Percentiles rank a stretch among this genome's conserved stretches.
These are phyloP conservation scores for Limnephilus auricula DNA, from an alignment of 2,888 invertebrate species.

Conservation along the genomic window DNA sequence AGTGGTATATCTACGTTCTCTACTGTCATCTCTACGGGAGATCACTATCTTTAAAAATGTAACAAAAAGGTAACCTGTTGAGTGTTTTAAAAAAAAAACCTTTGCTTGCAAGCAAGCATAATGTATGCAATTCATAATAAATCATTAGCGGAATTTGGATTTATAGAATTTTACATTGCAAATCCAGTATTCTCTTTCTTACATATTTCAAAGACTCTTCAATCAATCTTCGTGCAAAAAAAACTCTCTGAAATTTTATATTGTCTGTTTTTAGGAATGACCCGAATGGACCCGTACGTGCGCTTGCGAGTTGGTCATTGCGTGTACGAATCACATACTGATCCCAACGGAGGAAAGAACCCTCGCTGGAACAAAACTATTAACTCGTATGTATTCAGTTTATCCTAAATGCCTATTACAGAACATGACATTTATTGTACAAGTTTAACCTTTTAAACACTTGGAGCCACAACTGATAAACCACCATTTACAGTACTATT, in stretches of 20 bases:
- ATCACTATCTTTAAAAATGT: no score
- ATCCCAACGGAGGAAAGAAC: slow-evolving; percentile 95
- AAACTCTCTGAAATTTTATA: neutral
- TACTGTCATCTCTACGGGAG: no score
- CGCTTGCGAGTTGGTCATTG: slow-evolving; percentile 94
- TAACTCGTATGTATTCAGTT: slow-evolving; percentile 82
- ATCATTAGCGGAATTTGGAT: no score
- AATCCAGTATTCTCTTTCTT: neutral
- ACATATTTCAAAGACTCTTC: neutral
- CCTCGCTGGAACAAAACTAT: slow-evolving; percentile 98
- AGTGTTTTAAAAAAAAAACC: no score
- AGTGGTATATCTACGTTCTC: no score
- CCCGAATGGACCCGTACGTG: slow-evolving; percentile 97
- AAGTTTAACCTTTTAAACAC: neutral
- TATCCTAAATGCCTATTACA: neutral
- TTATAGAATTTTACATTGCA: neutral
- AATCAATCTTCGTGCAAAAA: neutral
- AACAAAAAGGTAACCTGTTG: no score
- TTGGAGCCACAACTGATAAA: no score
- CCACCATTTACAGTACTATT: no score
- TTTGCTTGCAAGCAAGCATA: no score
- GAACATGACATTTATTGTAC: neutral
- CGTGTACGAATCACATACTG: slow-evolving; percentile 97
- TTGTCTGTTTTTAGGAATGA: slow-evolving; percentile 78
- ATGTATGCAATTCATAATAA: no score